Conservation (phyloP, 35 echinoderm and acorn worm genomes). For the Strongylocentrotus purpuratus region DNA sequence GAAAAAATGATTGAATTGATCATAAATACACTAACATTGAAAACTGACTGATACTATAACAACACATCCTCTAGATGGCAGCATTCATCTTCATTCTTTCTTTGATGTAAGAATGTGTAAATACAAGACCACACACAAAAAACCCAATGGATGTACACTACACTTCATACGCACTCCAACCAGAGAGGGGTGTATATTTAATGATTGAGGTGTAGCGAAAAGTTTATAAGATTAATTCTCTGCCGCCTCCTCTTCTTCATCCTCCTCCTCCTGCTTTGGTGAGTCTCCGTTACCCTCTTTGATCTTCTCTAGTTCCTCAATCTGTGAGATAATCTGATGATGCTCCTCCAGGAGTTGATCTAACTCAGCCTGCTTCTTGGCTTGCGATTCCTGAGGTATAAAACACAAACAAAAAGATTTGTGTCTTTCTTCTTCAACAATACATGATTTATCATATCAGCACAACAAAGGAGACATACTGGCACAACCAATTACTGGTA, state of each 20-base stretch:
- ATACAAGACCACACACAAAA: not conserved
- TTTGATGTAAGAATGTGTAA: not conserved
- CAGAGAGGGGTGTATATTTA: not conserved
- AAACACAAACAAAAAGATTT: no score
- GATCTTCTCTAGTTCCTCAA: slow-evolving; percentile 66
- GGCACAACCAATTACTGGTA: no score
- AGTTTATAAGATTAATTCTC: not conserved
- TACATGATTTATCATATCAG: no score
- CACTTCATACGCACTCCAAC: not conserved
- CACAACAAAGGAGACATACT: no score
- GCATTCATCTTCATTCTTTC: not conserved
- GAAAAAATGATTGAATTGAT: not conserved
- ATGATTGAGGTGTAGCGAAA: not conserved
- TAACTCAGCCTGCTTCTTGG: slow-evolving; percentile 58
- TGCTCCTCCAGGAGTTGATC: slow-evolving; percentile 56
- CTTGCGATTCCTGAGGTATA: slow-evolving; percentile 35
- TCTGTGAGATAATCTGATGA: slow-evolving; percentile 43
- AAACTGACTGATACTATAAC: not conserved
- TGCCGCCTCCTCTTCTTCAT: not conserved
- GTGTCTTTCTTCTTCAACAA: no score
- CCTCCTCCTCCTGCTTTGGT: not conserved
- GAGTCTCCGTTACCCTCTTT: not conserved
- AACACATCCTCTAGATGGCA: not conserved
- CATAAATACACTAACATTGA: not conserved
- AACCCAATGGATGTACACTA: not conserved